Base-by-base conservation (phyloP, 2,113 vertebrate species). In the Hydropotes inermis region DNA sequence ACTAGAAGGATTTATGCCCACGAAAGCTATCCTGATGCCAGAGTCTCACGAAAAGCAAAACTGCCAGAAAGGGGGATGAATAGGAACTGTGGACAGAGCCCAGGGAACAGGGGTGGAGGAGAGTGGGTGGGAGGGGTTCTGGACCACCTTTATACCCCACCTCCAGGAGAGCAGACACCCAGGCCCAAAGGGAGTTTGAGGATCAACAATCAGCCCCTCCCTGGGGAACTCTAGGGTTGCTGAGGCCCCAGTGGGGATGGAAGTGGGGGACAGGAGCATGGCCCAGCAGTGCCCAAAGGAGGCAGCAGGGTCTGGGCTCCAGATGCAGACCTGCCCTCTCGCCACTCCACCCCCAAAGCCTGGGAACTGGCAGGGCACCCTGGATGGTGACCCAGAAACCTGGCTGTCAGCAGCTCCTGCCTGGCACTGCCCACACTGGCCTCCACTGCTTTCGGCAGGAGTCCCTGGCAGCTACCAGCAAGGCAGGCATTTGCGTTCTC, bases 361-460 rank as follows among this genome's bases (percentile, higher is more conserved):
- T 91, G 81, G 89, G 91, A 96, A 94, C 88, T 92, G 90, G 94
- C 96, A 92, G 83, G 60, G 39, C 33, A 92, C 85, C 90, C 85
- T 54, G 85, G 36, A 86, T 54, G 86, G 88, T 97, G 96, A 97
- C 97, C 97, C 93, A 98, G 97, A 98, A 97, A 96, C 90, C 90
- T 81, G 84, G 43, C 87, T 78, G 87, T 96, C 90, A 87, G 95
- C 79, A 58, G 87, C 87, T 88, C 95, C 94, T 74, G 76, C 89
- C 89, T 81, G 58, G 92, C 89, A 79, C 84, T 91, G 92, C 54
- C 87, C 81, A 60, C 89, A 43, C 15, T 5, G 25, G 23, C 36
- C 47, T n/a, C 33, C 57, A 27, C 1, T n/a, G 83, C 79, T 89
- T 61, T 50, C 64, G 7, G 2, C 3, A 28, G 36, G 55, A 78